Evolutionary conservation across 2,888 invertebrate species (phyloP), one percentile per base, ranked within the genome.

Genomic region (Lypha dubia): DNA sequence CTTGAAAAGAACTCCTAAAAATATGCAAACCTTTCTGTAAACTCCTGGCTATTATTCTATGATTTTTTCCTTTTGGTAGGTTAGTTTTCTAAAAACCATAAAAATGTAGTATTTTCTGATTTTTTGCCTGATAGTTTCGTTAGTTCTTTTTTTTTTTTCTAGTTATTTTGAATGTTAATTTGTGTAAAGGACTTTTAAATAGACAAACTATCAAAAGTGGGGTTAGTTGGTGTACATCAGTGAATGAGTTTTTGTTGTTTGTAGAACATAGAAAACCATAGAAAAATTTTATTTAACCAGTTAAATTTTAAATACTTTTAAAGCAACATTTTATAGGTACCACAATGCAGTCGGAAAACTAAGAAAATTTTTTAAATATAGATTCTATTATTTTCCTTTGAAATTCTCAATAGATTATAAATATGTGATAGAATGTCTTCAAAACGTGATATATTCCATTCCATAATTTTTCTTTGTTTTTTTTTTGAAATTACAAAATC

Each of bases 181-280:
- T 84, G 75, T 73, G 71, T 71, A 84, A 84, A 80, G 44, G 67
- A 53, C 73, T 65, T 80, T 80, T 38, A 84, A 84, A 80, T 67
- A 53, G 44, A 58, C 79, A 60, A 51, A 15, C 35, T 63, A 79
- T 71, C 53, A 71, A 79, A 63, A 49, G 20, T 8, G 24, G 60
- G 17, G n/a, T 38, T 60, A 62, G n/a, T 32, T 38, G 58, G 11
- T 38, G 35, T 15, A 67, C 67, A 76, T 38, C 4, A 17, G 9
- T 4, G 13, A n/a, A n/a, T n/a, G n/a, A n/a, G n/a, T n/a, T n/a
- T n/a, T n/a, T n/a, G 4, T 35, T 35, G 4, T 35, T 35, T 35
- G 8, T 35, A 8, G 35, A 35, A 35, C 7, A 35, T 6, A 8
- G 3, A 35, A 35, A 35, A 35, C 35, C 9, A 35, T 9, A 35